Conservation (phyloP, 2,888 invertebrate genomes). For the Bombylius major region DNA sequence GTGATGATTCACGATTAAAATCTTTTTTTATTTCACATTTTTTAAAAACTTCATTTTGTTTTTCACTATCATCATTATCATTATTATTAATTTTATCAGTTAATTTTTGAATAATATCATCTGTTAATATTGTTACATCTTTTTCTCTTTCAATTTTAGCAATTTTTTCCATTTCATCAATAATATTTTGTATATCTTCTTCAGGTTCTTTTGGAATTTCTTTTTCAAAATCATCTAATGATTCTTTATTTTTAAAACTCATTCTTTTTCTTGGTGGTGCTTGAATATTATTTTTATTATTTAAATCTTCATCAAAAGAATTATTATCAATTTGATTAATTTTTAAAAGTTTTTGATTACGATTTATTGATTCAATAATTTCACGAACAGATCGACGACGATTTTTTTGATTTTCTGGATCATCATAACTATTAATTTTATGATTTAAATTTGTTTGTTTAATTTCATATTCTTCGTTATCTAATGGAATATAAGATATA, state of each 20-base stretch:
- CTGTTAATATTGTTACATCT: not conserved
- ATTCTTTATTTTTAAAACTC: conserved; percentile 10
- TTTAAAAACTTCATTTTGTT: conserved; percentile 22
- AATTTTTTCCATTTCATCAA: conserved; percentile 16
- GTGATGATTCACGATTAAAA: conserved; percentile 29
- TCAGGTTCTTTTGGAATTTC: conserved; percentile 15
- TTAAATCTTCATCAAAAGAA: not conserved
- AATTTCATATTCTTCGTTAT: not conserved
- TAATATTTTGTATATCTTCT: conserved; percentile 17
- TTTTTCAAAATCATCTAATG: conserved; percentile 16
- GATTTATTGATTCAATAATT: conserved; percentile 36
- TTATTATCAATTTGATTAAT: conserved; percentile 18
- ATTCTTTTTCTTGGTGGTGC: conserved; percentile 10
- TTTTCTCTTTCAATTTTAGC: conserved; percentile 1
- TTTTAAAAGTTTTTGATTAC: conserved; percentile 30
- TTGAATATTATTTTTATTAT: not conserved
- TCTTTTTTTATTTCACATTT: conserved; percentile 28
- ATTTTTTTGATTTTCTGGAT: not conserved
- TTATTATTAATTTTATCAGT: conserved; percentile 6
- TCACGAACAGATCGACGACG: conserved; percentile 18
- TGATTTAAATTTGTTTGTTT: not conserved
- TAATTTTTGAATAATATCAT: conserved; percentile 10
- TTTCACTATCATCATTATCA: conserved; percentile 8
- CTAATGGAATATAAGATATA: conserved; percentile 4
- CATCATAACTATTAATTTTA: not conserved